These are phyloP conservation scores for Epinephelus awoara DNA, from an alignment of 2,797 vertebrate genomes.

Conservation along the genomic window DNA sequence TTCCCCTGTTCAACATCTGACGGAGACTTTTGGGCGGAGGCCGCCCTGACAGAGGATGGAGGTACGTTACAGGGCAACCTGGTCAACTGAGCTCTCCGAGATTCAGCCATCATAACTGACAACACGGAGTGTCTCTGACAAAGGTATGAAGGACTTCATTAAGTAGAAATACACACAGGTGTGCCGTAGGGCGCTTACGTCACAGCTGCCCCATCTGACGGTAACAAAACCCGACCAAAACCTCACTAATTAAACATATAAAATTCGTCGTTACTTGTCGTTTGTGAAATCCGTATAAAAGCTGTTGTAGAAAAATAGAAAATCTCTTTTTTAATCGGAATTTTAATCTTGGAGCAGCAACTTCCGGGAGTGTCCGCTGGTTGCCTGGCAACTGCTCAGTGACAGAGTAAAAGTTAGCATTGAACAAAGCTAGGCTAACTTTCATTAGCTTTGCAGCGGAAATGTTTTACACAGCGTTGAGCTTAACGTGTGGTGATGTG, in stretches of 20 bases:
- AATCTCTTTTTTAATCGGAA: not conserved
- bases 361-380: not conserved
- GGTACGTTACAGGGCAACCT: slow-evolving; percentile 75
- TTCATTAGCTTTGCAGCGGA: too few relatives aligned
- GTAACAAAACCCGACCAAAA: too few relatives aligned
- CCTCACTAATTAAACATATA: too few relatives aligned
- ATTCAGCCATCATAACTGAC: slow-evolving; percentile 86
- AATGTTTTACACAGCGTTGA: too few relatives aligned
- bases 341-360: not conserved
- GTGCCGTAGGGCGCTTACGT: slow-evolving; percentile 7
- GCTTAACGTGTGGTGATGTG: too few relatives aligned
- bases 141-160: not conserved
- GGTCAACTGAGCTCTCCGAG: slow-evolving; percentile 88
- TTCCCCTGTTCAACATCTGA: not conserved
- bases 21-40: slow-evolving; percentile 45
- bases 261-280: too few relatives aligned
- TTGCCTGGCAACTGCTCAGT: not conserved
- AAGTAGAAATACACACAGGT: slow-evolving; percentile 53
- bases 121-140: not conserved
- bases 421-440: too few relatives aligned
- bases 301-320: too few relatives aligned
- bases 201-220: too few relatives aligned
- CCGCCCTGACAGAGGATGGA: slow-evolving; percentile 57
- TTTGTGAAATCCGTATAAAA: too few relatives aligned
- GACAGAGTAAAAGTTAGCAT: too few relatives aligned